phyloP scores from a whole-genome alignment of 2,888 invertebrate species.

The Nemotelus pantherinus region DNA sequence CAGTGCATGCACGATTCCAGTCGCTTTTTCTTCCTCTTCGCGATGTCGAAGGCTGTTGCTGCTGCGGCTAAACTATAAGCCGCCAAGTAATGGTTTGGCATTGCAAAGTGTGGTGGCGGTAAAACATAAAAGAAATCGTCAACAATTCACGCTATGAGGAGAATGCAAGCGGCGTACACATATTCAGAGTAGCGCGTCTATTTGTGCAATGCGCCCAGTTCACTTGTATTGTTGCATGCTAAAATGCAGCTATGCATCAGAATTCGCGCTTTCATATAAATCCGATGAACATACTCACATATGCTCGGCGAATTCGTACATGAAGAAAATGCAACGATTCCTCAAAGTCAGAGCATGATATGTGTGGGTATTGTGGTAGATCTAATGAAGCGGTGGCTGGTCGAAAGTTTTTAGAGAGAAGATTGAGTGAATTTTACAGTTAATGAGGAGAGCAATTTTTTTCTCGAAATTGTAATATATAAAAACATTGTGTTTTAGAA shows the following conservation, averaged over 20 bases:
- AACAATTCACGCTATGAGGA: constrained; percentile 47
- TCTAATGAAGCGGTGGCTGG: too few species aligned
- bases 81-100: constrained; percentile 23
- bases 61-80: constrained; percentile 24
- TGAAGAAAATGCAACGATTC: too few species aligned
- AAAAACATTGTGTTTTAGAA: too few species aligned
- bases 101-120: constrained; percentile 43
- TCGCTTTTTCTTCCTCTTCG: constrained; percentile 33
- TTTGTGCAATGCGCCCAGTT: constrained; percentile 32
- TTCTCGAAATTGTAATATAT: too few species aligned
- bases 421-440: too few species aligned
- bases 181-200: constrained; percentile 35
- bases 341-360: too few species aligned
- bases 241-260: constrained; percentile 34
- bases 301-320: too few species aligned
- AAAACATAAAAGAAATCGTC: constrained; percentile 48
- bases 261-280: constrained; percentile 35
- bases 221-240: constrained; percentile 37
- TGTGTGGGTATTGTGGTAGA: too few species aligned
- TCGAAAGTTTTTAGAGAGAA: too few species aligned
- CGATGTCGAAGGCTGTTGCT: not conserved
- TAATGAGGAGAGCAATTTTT: too few species aligned
- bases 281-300: not conserved
- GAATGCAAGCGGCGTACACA: constrained; percentile 46
- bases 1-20: constrained; percentile 42